phyloP scores from a whole-genome alignment of 2,888 invertebrate genomes.

The Cryptophagus acutangulus region DNA sequence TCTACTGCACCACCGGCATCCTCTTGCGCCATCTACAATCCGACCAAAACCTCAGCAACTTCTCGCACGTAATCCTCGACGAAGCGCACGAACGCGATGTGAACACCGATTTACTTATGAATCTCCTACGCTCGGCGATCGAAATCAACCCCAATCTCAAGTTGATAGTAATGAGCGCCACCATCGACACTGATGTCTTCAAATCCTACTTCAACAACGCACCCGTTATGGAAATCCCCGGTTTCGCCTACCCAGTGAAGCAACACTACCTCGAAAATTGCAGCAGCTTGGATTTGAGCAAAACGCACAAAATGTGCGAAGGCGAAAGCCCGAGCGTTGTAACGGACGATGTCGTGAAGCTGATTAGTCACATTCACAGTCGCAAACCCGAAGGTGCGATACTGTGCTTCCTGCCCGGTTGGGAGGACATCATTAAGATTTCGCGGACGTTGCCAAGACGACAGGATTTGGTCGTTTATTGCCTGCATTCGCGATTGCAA shows the following conservation, averaged over 20 bases:
- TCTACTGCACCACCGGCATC: constrained; percentile 67
- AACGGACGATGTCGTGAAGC: constrained; percentile 49
- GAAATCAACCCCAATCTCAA: constrained; percentile 53
- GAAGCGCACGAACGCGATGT: constrained; percentile 71
- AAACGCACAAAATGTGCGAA: constrained; percentile 41
- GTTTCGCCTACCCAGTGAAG: constrained; percentile 59
- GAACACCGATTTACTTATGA: constrained; percentile 62
- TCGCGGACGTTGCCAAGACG: constrained; percentile 40
- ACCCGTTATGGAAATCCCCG: constrained; percentile 45
- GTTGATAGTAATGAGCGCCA: constrained; percentile 69
- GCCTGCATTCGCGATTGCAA: constrained; percentile 52
- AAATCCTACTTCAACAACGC: constrained; percentile 51
- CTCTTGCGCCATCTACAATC: constrained; percentile 45
- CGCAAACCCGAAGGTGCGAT: constrained; percentile 62
- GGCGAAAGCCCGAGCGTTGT: constrained; percentile 48
- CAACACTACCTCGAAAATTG: constrained; percentile 53
- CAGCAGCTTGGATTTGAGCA: constrained; percentile 39
- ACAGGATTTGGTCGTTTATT: constrained; percentile 31
- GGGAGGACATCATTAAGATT: constrained; percentile 62
- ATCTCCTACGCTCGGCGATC: constrained; percentile 53
- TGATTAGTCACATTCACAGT: constrained; percentile 56
- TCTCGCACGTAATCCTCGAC: constrained; percentile 66
- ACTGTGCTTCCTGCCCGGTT: constrained; percentile 70
- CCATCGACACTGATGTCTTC: constrained; percentile 57
- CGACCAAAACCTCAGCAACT: constrained; percentile 51